A percentile compares a stretch with the other conserved stretches of the same genome.
phyloP scores from a whole-genome alignment of 2,888 invertebrate species.

The Automeris io region DNA sequence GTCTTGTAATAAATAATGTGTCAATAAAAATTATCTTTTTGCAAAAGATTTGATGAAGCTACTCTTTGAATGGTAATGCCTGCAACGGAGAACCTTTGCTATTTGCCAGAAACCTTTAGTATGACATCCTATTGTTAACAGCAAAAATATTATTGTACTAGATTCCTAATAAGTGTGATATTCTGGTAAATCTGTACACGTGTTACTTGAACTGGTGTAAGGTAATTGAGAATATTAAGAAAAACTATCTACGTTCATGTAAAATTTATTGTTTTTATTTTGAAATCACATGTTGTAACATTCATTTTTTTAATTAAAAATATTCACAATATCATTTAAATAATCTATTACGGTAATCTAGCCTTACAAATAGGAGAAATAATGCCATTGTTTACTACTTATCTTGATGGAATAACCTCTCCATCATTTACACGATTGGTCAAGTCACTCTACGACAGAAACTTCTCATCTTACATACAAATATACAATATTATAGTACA shows the following conservation, averaged over 20 bases:
- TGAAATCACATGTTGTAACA: constrained; percentile 79
- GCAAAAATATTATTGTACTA: too few relatives aligned
- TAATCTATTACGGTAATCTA: constrained; percentile 79
- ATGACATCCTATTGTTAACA: too few relatives aligned
- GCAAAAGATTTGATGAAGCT: too few relatives aligned
- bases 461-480: constrained; percentile 67
- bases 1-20: too few relatives aligned
- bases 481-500: constrained; percentile 73
- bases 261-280: constrained; percentile 80
- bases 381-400: constrained; percentile 72
- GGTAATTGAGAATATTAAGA: constrained; percentile 12
- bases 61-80: too few relatives aligned
- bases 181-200: background rate
- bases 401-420: constrained; percentile 40
- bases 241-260: constrained; percentile 53
- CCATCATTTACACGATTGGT: constrained; percentile 69
- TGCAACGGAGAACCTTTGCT: too few relatives aligned
- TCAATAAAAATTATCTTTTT: too few relatives aligned
- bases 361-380: constrained; percentile 72
- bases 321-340: constrained; percentile 81
- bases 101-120: too few relatives aligned
- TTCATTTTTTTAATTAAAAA: constrained; percentile 81
- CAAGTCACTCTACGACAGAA: constrained; percentile 66
- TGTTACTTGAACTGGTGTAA: background rate
- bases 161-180: too few relatives aligned